These are phyloP conservation scores for Zosterops lateralis DNA, from an alignment of 2,113 vertebrate species.

Conservation along the genomic window DNA sequence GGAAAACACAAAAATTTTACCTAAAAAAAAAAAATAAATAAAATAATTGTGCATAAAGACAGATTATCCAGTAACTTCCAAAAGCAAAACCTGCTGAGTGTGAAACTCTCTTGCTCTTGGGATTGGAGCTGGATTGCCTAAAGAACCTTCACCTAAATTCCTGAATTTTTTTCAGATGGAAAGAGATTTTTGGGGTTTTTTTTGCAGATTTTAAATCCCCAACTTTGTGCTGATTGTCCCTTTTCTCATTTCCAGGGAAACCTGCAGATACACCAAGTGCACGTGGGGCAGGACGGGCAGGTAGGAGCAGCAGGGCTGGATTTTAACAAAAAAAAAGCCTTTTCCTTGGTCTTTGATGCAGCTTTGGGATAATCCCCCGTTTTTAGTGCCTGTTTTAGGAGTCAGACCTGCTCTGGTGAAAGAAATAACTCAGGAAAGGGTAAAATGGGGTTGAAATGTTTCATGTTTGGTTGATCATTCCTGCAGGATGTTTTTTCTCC, in stretches of 20 bases:
- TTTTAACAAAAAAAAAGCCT: not conserved
- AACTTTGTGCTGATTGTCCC: not conserved
- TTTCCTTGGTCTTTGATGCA: not conserved
- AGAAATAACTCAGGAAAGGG: not conserved
- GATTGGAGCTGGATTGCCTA: not conserved
- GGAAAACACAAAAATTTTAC: not conserved
- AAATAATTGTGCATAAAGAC: not conserved
- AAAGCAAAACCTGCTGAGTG: not conserved
- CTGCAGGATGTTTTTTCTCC: not conserved
- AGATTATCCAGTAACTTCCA: not conserved
- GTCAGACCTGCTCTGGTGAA: not conserved
- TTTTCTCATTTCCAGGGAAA: slow-evolving; percentile 83
- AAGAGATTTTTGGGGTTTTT: not conserved
- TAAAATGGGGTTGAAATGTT: not conserved
- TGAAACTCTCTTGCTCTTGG: not conserved
- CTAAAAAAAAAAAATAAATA: not conserved
- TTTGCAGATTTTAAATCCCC: not conserved
- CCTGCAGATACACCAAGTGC: slow-evolving; percentile 95
- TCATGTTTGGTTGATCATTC: not conserved
- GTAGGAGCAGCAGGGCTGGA: slow-evolving; percentile 70
- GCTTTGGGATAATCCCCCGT: not conserved
- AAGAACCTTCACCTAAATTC: not conserved
- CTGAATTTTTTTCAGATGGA: not conserved
- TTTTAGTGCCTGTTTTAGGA: not conserved
- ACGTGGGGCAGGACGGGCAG: slow-evolving; percentile 96